A percentile compares a stretch with the other conserved stretches of the same genome.
Evolutionary conservation across 2,888 invertebrate species (phyloP).

Genomic region (Himalopsyche anomala): DNA sequence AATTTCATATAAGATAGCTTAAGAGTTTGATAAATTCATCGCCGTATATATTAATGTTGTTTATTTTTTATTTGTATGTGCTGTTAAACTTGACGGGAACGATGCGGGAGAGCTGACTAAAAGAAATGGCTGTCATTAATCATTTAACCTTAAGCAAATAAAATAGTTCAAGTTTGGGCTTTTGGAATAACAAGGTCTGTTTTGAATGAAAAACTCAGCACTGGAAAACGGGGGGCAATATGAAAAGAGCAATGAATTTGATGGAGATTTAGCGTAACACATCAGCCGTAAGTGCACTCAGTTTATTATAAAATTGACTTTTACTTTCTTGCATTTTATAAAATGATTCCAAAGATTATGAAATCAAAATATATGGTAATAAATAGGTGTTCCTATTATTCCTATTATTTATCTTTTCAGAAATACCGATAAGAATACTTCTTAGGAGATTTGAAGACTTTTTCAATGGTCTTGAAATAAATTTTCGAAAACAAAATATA

Average conservation of each 20-base stretch:
- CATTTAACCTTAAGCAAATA: conserved; percentile 60
- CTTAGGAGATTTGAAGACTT: too few relatives aligned
- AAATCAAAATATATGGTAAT: too few relatives aligned
- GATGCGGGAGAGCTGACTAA: conserved; percentile 43
- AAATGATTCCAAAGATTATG: not conserved
- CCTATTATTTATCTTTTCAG: too few relatives aligned
- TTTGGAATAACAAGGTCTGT: conserved; percentile 52
- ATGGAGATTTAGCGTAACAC: conserved; percentile 35
- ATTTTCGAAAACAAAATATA: too few relatives aligned
- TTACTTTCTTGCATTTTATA: not conserved
- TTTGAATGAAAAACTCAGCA: conserved; percentile 35
- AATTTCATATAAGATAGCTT: conserved; percentile 19
- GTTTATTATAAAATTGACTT: conserved; percentile 39
- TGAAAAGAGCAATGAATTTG: conserved; percentile 34
- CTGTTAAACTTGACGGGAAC: conserved; percentile 53
- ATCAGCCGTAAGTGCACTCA: not conserved
- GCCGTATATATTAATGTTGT: conserved; percentile 59
- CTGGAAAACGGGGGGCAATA: conserved; percentile 21
- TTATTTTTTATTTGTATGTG: conserved; percentile 59
- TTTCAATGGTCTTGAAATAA: too few relatives aligned
- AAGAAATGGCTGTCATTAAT: conserved; percentile 57
- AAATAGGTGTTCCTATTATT: too few relatives aligned
- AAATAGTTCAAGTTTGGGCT: conserved; percentile 58
- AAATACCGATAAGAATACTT: too few relatives aligned
- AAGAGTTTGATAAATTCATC: conserved; percentile 52